Evolutionary conservation across 2,797 vertebrate genomes (phyloP).

Genomic region (Microhierax caerulescens): DNA sequence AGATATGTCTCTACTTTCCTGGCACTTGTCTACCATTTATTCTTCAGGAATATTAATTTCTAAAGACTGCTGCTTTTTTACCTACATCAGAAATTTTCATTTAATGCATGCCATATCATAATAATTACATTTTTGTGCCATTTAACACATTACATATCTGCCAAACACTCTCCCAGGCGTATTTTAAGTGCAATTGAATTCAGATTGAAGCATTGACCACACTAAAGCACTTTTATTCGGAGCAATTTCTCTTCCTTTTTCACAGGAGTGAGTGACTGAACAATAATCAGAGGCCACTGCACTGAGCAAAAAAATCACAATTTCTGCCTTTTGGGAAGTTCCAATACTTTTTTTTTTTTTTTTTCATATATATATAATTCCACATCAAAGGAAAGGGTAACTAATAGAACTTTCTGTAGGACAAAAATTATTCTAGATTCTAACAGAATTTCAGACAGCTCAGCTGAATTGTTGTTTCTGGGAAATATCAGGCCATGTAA

Average conservation of each 20-base stretch:
- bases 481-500: background rate
- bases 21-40: background rate
- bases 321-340: background rate
- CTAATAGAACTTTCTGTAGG: background rate
- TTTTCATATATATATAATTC: background rate
- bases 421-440: background rate
- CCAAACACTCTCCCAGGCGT: conserved; percentile 50
- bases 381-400: background rate
- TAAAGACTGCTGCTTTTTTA: background rate
- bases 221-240: conserved; percentile 33
- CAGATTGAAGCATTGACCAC: conserved; percentile 54
- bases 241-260: conserved; percentile 36
- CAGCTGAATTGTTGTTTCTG: background rate
- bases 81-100: background rate
- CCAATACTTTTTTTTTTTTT: background rate
- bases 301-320: background rate
- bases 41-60: background rate
- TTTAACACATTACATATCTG: conserved; percentile 36
- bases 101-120: conserved; percentile 2
- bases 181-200: conserved; percentile 54
- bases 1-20: background rate
- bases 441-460: background rate
- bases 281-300: background rate
- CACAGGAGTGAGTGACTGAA: background rate
- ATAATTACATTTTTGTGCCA: conserved; percentile 40